A percentile compares a stretch with the other conserved stretches of the same genome.
Evolutionary conservation across 2,113 vertebrate species (phyloP).

Genomic region (Ammodramus savannarum): DNA sequence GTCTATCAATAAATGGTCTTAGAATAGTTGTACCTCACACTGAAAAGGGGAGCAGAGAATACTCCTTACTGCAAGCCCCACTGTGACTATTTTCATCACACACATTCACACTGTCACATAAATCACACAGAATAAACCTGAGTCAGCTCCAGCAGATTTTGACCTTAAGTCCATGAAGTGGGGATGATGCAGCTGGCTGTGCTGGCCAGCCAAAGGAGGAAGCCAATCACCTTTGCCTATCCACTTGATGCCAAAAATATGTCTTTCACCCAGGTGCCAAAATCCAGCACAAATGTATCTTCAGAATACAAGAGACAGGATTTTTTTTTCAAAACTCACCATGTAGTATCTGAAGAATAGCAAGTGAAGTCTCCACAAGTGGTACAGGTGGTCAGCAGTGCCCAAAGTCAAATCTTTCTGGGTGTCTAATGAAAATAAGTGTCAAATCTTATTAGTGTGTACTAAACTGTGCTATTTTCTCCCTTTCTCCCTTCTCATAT

Average conservation of each 20-base stretch:
- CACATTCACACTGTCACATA: accelerated
- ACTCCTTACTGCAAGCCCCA: neutral
- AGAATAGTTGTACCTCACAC: neutral
- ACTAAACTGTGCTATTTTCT: neutral
- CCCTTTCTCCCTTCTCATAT: neutral
- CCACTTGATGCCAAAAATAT: accelerated
- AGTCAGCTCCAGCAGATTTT: neutral
- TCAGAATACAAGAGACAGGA: neutral
- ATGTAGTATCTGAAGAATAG: neutral
- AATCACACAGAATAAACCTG: neutral
- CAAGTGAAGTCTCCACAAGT: neutral
- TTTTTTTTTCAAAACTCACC: neutral
- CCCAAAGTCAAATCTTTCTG: neutral
- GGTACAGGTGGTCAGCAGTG: neutral
- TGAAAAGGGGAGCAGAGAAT: neutral
- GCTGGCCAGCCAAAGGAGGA: neutral
- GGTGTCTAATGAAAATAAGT: neutral
- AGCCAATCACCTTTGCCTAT: neutral
- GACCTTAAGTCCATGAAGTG: neutral
- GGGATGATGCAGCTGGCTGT: neutral
- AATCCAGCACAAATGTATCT: neutral
- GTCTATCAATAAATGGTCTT: neutral
- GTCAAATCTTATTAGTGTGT: neutral
- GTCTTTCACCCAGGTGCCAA: neutral
- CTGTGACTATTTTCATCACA: neutral